Evolutionary conservation across 2,113 vertebrate species (phyloP), one percentile per base, ranked within the genome.

Genomic region (Callocephalon fimbriatum): DNA sequence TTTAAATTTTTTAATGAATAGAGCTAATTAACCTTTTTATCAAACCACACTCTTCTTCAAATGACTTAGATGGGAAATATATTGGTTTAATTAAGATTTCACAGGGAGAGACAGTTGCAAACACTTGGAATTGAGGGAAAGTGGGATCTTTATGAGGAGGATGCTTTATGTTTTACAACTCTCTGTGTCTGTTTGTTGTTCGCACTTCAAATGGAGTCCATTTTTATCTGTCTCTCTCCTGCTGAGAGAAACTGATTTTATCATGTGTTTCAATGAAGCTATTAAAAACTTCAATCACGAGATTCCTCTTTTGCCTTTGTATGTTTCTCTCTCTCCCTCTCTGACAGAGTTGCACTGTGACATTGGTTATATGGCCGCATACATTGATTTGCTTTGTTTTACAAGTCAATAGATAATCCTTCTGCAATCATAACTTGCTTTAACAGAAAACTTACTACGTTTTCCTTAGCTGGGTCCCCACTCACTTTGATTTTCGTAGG

Each of bases 71-170:
- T 27, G 65, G 71, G 74, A 95, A 98, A 97, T 94, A 56, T 96
- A 95, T 74, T 54, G 17, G 37, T 97, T 98, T 97, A 98, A 98
- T 97, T 98, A 98, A 96, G 86, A 93, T 96, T 97, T 96, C 54
- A n/a, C 87, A 75, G 80, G 93, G 88, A 95, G 76, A 95, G 65
- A 97, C 93, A 88, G 96, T 84, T 82, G 89, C 90, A 96, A 95
- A 82, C 14, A 32, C 65, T 92, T 81, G 63, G 68, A 96, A 93
- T 68, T 73, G 61, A 91, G 82, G 96, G 82, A 74, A 66, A 95
- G 84, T 35, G 18, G 79, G 68, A 90, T 94, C 74, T 92, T 96
- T 94, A 91, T 48, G 53, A 86, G 80, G 61, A 88, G 58, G 37
- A 79, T 73, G 63, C 73, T 89, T 21, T 21, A 62, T 61, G 19